Evolutionary conservation across 2,888 invertebrate species (phyloP), one percentile per base, ranked within the genome.

Genomic region (Tillus elongatus): DNA sequence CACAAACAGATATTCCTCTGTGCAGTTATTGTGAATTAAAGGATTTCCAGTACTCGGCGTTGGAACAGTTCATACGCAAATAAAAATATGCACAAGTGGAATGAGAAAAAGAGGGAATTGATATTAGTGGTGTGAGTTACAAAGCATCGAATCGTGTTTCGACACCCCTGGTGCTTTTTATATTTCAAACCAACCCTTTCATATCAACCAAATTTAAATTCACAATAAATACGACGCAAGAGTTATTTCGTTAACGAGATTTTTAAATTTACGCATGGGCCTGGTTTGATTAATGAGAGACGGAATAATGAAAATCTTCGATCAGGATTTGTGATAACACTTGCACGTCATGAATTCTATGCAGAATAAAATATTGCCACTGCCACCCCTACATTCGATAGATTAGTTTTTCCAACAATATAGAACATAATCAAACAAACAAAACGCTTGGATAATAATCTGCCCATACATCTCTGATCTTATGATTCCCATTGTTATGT

Each of bases 161-260:
- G 24, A 29, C 29, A 6, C 29, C 29, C 13, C 30, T 19, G 15
- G 13, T 26, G 13, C 28, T 39, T 37, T 37, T 32, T 10, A 12
- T 19, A 13, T 10, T 35, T 43, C 45, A 45, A n/a, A n/a, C n/a
- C n/a, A n/a, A 49, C 53, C 56, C 53, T 51, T 54, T 44, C 50
- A 47, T 51, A 47, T 50, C 52, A 39, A 38, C 49, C 43, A 40
- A 57, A 58, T 59, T 58, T 56, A 54, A 57, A 59, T 59, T 56
- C 56, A 58, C 58, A 58, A 59, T 57, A 59, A 58, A 60, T 58
- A 58, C 53, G 51, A 52, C 53, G 58, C 57, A 56, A 56, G 57
- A 57, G 57, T 55, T 59, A 60, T 60, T 61, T 56, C 59, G 57
- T 61, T 61, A 60, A 61, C 60, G 60, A 59, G 59, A 59, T 59